Percentiles rank a stretch among this genome's conserved stretches.
Evolutionary conservation across 2,113 vertebrate genomes (phyloP).

Genomic region (Pangasianodon hypophthalmus): DNA sequence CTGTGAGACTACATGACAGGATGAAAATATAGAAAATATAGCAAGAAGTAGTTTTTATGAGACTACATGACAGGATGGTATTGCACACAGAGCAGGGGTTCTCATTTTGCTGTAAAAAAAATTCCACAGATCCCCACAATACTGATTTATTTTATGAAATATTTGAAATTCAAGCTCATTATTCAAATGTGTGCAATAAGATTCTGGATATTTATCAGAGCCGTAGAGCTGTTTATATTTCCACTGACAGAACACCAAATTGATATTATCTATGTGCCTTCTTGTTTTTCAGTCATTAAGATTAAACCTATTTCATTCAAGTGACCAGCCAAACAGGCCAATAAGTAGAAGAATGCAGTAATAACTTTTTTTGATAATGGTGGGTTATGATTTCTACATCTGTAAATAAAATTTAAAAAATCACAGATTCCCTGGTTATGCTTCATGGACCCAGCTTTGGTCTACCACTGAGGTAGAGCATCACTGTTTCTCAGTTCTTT

Average conservation of each 20-base stretch:
- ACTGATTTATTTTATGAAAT: background rate
- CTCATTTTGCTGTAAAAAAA: background rate
- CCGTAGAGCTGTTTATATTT: background rate
- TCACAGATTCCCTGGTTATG: background rate
- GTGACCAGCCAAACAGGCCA: background rate
- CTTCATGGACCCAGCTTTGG: background rate
- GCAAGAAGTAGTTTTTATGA: background rate
- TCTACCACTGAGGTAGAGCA: background rate
- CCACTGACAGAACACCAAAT: background rate
- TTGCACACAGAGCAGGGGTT: background rate
- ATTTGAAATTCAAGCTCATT: background rate
- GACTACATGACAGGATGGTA: background rate
- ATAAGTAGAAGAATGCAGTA: background rate
- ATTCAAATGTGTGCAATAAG: background rate
- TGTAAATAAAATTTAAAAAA: background rate
- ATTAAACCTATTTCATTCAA: background rate
- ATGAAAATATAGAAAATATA: background rate
- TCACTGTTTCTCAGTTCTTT: background rate
- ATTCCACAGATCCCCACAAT: background rate
- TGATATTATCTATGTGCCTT: background rate
- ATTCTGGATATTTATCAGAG: background rate
- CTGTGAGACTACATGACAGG: background rate
- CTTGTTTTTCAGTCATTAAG: background rate
- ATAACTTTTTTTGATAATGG: background rate
- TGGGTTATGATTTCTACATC: background rate